Evolutionary conservation across 2,797 vertebrate genomes (phyloP).

Genomic region (Buceros bicornis): DNA sequence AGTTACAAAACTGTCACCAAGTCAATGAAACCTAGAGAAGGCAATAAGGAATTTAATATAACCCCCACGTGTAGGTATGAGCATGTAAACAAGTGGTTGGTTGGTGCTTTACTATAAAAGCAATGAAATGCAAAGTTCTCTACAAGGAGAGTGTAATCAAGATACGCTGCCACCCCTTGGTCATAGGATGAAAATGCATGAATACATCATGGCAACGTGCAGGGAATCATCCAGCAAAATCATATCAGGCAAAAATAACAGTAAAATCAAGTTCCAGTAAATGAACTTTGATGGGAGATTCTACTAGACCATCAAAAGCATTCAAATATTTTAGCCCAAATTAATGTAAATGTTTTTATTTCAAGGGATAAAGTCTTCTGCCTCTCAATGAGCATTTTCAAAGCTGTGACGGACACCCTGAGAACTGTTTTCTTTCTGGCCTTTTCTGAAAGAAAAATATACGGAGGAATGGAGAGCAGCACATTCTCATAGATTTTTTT

Average conservation of each 20-base stretch:
- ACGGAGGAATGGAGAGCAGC: background rate
- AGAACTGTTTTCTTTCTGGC: background rate
- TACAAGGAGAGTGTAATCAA: background rate
- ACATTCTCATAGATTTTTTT: background rate
- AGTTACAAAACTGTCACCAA: background rate
- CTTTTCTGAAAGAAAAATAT: background rate
- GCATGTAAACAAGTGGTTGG: background rate
- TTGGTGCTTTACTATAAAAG: background rate
- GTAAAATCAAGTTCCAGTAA: background rate
- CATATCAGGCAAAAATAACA: background rate
- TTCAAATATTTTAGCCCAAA: background rate
- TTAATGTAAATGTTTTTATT: background rate
- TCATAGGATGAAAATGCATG: background rate
- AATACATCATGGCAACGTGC: rapidly evolving
- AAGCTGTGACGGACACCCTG: background rate
- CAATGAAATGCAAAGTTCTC: background rate
- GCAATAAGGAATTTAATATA: background rate
- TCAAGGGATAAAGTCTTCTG: background rate
- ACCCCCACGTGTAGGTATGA: background rate
- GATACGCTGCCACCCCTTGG: slow-evolving; percentile 59
- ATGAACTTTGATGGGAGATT: background rate
- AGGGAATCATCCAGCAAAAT: background rate
- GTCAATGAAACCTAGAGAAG: background rate
- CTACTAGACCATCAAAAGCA: background rate
- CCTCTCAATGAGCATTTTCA: background rate